Evolutionary conservation across 2,888 invertebrate genomes (phyloP).

Genomic region (Eupithecia inturbata): DNA sequence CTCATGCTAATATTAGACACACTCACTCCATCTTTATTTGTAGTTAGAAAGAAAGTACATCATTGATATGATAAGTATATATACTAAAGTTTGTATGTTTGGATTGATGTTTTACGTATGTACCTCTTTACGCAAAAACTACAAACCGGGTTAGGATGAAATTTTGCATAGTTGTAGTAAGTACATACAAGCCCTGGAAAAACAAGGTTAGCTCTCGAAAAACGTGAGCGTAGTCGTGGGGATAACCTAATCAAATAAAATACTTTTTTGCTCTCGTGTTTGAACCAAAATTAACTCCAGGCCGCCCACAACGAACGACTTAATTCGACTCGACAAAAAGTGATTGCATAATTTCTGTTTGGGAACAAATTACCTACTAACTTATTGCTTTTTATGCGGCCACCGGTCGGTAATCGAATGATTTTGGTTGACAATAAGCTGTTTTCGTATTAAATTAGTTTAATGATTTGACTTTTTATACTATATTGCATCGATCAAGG

Average conservation of each 20-base stretch:
- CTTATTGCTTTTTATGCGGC: slow-evolving; percentile 36
- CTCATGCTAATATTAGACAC: neutral
- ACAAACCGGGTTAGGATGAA: neutral
- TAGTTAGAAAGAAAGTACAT: neutral
- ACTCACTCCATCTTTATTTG: neutral
- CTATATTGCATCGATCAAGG: neutral
- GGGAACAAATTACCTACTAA: slow-evolving; percentile 28
- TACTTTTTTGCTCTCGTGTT: slow-evolving; percentile 28
- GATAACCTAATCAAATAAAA: neutral
- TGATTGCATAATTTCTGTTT: slow-evolving; percentile 62
- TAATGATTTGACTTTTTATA: neutral
- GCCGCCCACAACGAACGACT: slow-evolving; percentile 59
- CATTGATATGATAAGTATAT: neutral
- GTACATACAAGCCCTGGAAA: neutral
- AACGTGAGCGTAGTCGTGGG: neutral
- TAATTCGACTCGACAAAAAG: slow-evolving; percentile 63
- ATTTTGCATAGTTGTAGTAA: neutral
- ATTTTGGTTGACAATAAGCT: slow-evolving; percentile 9
- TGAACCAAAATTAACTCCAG: slow-evolving; percentile 49
- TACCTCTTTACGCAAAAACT: neutral
- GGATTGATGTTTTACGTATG: neutral
- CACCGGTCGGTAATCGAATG: slow-evolving; percentile 19
- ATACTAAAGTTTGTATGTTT: neutral
- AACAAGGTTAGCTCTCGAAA: neutral
- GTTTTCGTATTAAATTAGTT: neutral